Conservation (phyloP, 2,113 vertebrate genomes). For the Salvator merianae region DNA sequence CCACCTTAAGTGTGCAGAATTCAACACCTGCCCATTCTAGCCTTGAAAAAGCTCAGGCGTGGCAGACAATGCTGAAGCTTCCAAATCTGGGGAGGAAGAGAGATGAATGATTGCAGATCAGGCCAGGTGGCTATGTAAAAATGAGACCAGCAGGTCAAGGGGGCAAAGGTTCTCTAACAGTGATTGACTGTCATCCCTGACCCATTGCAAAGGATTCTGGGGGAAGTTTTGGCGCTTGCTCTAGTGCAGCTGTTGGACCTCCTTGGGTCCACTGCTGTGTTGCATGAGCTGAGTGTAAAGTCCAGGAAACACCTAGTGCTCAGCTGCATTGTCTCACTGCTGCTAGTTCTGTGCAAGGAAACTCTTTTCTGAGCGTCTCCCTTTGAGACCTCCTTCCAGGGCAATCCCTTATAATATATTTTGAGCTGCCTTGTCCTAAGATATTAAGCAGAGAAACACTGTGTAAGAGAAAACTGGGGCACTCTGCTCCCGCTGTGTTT, state of each 20-base stretch:
- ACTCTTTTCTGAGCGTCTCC: background rate
- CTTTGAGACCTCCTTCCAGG: background rate
- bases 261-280: background rate
- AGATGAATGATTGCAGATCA: too few relatives aligned
- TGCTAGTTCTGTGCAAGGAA: background rate
- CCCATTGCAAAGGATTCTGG: background rate
- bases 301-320: background rate
- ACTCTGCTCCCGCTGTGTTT: background rate
- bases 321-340: background rate
- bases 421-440: background rate
- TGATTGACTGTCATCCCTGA: too few relatives aligned
- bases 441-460: background rate
- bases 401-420: background rate
- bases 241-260: background rate
- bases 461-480: background rate
- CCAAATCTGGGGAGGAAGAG: too few relatives aligned
- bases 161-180: too few relatives aligned
- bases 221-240: too few relatives aligned
- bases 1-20: too few relatives aligned
- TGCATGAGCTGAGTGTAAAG: background rate
- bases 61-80: too few relatives aligned
- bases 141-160: too few relatives aligned
- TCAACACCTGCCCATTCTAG: too few relatives aligned
- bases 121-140: too few relatives aligned
- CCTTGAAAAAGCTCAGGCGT: too few relatives aligned